Base-by-base conservation (phyloP, 2,888 invertebrate genomes). In the Sarcophaga variegata region DNA sequence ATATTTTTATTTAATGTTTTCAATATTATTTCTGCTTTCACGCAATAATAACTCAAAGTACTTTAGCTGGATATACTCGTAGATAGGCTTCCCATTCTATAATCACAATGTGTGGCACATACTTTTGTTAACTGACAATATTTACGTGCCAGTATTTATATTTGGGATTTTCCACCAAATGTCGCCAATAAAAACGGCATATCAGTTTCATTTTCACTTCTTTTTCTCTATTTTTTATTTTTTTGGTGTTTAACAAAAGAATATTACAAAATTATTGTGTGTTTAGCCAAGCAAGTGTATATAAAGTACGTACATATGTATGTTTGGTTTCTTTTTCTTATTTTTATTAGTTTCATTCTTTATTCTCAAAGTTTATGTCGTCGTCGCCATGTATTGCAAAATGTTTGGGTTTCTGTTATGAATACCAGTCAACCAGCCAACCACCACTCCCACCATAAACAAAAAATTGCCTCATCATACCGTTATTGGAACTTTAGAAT, bases 401-500 rank as follows among this genome's bases (percentile, higher is more conserved):
- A 86, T 82, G 63, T 79, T 83, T 76, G 47, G 64, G 22, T 72
- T 83, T 83, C 60, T 75, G 78, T 81, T 75, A 75, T 78, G 77
- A 80, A 86, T 81, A 81, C 17, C 11, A 76, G 66, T n/a, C 49
- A 49, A 22, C 59, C 72, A 75, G 75, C 64, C 81, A 78, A 74
- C 76, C 81, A 78, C 64, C 81, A 78, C 78, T 80, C 81, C 83
- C 78, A 74, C 78, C 74, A 79, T 71, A 71, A 67, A 70, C 27
- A 81, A 77, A 45, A 70, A 37, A 81, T 14, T 78, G 83, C 78
- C 69, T 79, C 72, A 64, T 74, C 69, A 71, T 64, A 83, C 86
- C 86, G 86, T 86, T 86, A 86, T 59, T 69, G 72, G 74, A 83
- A 81, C 81, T 83, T 86, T 74, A 83, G 67, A 74, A 81, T 83